A percentile compares a stretch with the other conserved stretches of the same genome.
phyloP scores from a whole-genome alignment of 2,797 vertebrate species.

The Nasua narica region DNA sequence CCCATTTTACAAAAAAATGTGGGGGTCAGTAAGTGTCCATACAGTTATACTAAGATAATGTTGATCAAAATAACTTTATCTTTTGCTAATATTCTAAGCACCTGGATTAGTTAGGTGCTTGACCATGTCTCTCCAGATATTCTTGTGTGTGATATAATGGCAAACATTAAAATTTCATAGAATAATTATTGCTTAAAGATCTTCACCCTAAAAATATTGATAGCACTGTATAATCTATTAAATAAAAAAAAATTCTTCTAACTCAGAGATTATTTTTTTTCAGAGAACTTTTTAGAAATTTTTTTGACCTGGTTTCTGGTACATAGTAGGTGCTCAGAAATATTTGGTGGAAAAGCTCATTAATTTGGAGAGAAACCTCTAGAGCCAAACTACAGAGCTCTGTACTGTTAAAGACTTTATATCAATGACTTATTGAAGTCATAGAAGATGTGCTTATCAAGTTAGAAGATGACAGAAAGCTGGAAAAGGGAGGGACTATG shows the following conservation, averaged over 20 bases:
- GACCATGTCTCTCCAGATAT: neutral
- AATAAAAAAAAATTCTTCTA: neutral
- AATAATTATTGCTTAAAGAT: neutral
- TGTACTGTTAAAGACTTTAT: neutral
- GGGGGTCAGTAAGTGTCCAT: neutral
- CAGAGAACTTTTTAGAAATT: neutral
- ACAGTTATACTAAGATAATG: neutral
- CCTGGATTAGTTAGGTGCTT: neutral
- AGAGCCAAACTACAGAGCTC: neutral
- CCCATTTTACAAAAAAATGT: neutral
- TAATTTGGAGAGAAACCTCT: neutral
- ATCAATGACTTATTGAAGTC: constrained; percentile 8
- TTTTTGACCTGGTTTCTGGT: neutral
- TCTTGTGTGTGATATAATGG: neutral
- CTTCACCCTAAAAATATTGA: neutral
- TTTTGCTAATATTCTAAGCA: neutral
- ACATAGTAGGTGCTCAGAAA: constrained; percentile 6
- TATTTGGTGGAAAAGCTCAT: neutral
- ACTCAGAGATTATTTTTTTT: neutral
- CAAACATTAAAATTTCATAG: neutral
- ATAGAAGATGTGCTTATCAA: neutral
- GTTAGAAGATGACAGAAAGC: constrained; percentile 11
- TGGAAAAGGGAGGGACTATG: constrained; percentile 19
- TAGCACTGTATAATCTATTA: neutral
- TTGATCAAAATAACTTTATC: neutral